Evolutionary conservation across 2,888 invertebrate genomes (phyloP).

Genomic region (Rhabditoides inermis): DNA sequence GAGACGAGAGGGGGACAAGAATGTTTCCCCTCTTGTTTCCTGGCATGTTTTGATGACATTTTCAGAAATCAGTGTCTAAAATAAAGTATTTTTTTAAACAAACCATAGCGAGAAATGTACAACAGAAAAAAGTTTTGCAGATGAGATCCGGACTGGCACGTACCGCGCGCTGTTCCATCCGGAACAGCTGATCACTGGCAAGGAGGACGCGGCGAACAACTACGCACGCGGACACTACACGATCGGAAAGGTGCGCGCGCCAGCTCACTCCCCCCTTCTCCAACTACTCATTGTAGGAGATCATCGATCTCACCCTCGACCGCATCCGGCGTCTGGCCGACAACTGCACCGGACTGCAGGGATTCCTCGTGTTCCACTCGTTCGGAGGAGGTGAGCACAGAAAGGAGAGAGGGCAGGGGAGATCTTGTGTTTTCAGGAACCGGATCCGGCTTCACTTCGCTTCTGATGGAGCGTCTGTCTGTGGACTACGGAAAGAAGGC

Average conservation of each 20-base stretch:
- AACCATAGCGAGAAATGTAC: no score
- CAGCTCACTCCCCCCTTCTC: neutral
- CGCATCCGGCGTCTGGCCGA: constrained; percentile 58
- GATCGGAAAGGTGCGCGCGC: constrained; percentile 61
- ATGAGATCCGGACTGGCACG: constrained; percentile 56
- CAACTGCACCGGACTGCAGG: constrained; percentile 65
- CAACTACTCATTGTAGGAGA: constrained; percentile 19
- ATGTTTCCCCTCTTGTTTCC: no score
- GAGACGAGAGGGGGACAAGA: no score
- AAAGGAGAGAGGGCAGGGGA: no score
- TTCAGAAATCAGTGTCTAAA: no score
- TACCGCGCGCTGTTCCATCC: constrained; percentile 93
- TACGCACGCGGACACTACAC: constrained; percentile 64
- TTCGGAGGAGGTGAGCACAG: constrained; percentile 28
- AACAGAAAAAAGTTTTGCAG: constrained; percentile 41
- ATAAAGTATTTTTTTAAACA: no score
- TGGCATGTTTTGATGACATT: no score
- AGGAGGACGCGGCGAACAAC: constrained; percentile 57
- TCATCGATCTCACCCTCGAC: constrained; percentile 61
- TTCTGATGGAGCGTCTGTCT: constrained; percentile 74
- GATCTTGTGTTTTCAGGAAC: no score
- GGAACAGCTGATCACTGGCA: constrained; percentile 71
- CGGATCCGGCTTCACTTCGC: constrained; percentile 77
- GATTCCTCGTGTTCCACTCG: constrained; percentile 64
- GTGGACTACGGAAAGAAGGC: constrained; percentile 78